Percentiles rank a stretch among this genome's conserved stretches.
phyloP scores from a whole-genome alignment of 2,888 invertebrate species.

The Nemapogon koenigi region DNA sequence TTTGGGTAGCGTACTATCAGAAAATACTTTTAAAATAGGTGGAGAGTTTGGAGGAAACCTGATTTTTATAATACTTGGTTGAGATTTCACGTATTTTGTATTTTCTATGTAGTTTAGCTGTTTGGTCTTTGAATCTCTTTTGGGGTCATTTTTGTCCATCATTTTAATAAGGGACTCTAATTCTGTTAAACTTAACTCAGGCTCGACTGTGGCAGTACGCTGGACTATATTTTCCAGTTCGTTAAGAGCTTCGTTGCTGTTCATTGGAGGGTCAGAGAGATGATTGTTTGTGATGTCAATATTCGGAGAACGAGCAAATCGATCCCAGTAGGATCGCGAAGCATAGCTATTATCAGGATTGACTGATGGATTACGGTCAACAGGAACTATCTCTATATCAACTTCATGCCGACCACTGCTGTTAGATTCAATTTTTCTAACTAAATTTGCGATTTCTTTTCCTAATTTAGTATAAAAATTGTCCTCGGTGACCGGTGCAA shows the following conservation, averaged over 20 bases:
- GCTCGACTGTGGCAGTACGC: constrained; percentile 27
- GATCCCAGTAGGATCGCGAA: constrained; percentile 44
- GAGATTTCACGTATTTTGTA: neutral
- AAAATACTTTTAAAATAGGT: no score
- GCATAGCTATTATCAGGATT: constrained; percentile 29
- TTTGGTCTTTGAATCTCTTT: neutral
- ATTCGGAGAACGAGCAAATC: constrained; percentile 45
- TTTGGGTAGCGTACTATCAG: no score
- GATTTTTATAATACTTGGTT: neutral
- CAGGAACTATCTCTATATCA: constrained; percentile 27
- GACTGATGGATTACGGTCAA: constrained; percentile 20
- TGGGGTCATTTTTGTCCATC: constrained; percentile 3
- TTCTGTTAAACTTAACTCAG: constrained; percentile 32
- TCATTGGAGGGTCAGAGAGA: constrained; percentile 15
- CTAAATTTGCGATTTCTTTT: constrained; percentile 44
- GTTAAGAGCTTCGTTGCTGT: constrained; percentile 35
- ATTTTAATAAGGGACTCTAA: constrained; percentile 40
- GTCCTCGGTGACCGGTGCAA: no score
- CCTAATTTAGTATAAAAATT: constrained; percentile 40
- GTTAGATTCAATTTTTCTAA: constrained; percentile 32
- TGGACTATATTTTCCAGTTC: constrained; percentile 44
- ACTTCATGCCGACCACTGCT: constrained; percentile 23
- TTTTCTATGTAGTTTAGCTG: neutral
- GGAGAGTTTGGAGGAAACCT: no score
- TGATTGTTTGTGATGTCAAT: neutral